Evolutionary conservation across 2,113 vertebrate species (phyloP).

Genomic region (Epinephelus moara): DNA sequence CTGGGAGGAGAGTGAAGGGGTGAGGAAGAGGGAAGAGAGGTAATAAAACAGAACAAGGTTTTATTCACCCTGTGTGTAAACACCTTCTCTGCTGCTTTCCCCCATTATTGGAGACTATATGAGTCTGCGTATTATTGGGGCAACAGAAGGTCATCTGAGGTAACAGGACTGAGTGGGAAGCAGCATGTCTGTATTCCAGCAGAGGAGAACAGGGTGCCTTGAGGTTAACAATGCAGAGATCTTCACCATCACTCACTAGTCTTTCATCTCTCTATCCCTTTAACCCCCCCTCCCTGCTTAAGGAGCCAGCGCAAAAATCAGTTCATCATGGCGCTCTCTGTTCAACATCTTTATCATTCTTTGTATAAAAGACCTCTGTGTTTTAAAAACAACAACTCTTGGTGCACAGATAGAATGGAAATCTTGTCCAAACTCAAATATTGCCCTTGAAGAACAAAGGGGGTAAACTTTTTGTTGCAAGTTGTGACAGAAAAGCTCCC

Average conservation of each 20-base stretch:
- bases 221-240: constrained; percentile 68
- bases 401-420: constrained; percentile 31
- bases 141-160: constrained; percentile 43
- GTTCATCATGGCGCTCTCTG: constrained; percentile 34
- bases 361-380: constrained; percentile 32
- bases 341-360: constrained; percentile 48
- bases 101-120: neutral
- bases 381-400: constrained; percentile 27
- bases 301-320: constrained; percentile 44
- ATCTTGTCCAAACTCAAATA: constrained; percentile 19
- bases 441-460: constrained; percentile 22
- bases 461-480: constrained; percentile 33
- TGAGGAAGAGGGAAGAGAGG: constrained; percentile 21
- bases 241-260: constrained; percentile 59
- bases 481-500: constrained; percentile 46
- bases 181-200: constrained; percentile 39
- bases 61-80: constrained; percentile 26
- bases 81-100: constrained; percentile 17
- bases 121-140: constrained; percentile 11
- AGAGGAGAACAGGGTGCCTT: constrained; percentile 23
- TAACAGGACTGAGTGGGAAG: constrained; percentile 42
- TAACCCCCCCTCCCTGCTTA: constrained; percentile 42
- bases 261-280: constrained; percentile 64
- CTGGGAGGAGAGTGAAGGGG: constrained; percentile 22
- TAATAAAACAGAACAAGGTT: constrained; percentile 12